Percentiles rank a stretch among this genome's conserved stretches.
phyloP scores from a whole-genome alignment of 2,888 invertebrate genomes.

The Caenorhabditis sp. region DNA sequence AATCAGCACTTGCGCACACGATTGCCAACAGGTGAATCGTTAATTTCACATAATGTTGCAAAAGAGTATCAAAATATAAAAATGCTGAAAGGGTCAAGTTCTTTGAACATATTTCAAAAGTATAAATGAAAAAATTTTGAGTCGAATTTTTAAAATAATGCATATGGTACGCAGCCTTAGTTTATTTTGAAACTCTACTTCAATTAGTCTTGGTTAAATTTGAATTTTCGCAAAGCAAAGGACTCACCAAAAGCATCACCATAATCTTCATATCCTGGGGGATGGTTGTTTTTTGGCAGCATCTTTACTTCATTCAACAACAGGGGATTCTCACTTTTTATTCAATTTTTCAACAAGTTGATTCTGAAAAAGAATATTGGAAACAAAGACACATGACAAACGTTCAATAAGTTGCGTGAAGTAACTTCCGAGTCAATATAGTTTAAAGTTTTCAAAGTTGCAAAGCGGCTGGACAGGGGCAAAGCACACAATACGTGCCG shows the following conservation, averaged over 20 bases:
- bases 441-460: slow-evolving; percentile 4
- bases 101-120: no score
- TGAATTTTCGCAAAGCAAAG: no score
- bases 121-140: no score
- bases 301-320: slow-evolving; percentile 43
- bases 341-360: neutral
- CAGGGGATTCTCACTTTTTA: neutral
- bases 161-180: no score
- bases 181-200: no score
- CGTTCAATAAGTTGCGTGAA: neutral
- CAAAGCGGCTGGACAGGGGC: neutral
- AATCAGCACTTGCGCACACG: no score
- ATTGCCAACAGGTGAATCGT: no score
- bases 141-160: no score
- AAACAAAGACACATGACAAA: neutral
- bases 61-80: no score
- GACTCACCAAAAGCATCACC: slow-evolving; percentile 59
- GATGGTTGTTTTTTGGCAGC: slow-evolving; percentile 64
- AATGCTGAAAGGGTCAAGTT: no score
- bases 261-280: slow-evolving; percentile 63
- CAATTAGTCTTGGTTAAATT: neutral
- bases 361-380: slow-evolving; percentile 11
- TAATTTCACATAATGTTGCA: no score
- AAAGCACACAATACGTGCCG: slow-evolving; percentile 5
- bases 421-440: neutral